Base-by-base conservation (phyloP, 2,113 vertebrate genomes). In the Poeciliopsis turrubarensis region DNA sequence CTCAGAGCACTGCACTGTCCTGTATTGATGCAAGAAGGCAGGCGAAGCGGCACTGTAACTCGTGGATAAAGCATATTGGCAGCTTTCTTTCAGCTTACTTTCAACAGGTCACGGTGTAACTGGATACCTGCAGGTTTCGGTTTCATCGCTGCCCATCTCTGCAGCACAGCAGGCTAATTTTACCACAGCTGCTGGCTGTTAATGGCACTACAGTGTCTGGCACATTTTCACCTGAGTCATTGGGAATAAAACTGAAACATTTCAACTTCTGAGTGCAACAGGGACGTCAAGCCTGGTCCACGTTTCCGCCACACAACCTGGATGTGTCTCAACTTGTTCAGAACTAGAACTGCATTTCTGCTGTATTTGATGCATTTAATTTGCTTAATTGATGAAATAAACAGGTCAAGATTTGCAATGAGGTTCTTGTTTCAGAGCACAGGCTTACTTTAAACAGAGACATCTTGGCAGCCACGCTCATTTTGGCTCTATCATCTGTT, bases 391-490 rank as follows among this genome's bases (percentile, higher is more conserved):
- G 30, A 75, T 3, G 47, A 60, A 65, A 57, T 26, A 41, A 70
- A 11, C 72, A 69, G 66, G 66, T 81, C 63, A 39, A 19, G 19
- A 72, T 29, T 66, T 67, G 65, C 65, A 44, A n/a, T 32, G 19
- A 47, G 15, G 70, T 27, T 76, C 65, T 14, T 4, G 77, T 83
- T 78, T 79, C 77, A 70, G 39, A 32, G 69, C 37, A 30, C n/a
- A 44, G 69, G 92, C 91, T 87, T 74, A 92, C 95, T 91, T 94
- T 95, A 83, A 95, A 95, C 89, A 95, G 91, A 86, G 94, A 95
- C 95, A 95, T 95, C 94, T 95, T 95, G 90, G 94, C 94, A 29
- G 95, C 94, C 31, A 95, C 94, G 7, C 94, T 95, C 93, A 95
- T 93, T 62, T 94, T 92, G 80, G 95, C 91, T 93, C 92, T 76